These are phyloP conservation scores for Alcedo quadribrachys DNA, from an alignment of 2,797 vertebrate genomes.

Conservation along the genomic window DNA sequence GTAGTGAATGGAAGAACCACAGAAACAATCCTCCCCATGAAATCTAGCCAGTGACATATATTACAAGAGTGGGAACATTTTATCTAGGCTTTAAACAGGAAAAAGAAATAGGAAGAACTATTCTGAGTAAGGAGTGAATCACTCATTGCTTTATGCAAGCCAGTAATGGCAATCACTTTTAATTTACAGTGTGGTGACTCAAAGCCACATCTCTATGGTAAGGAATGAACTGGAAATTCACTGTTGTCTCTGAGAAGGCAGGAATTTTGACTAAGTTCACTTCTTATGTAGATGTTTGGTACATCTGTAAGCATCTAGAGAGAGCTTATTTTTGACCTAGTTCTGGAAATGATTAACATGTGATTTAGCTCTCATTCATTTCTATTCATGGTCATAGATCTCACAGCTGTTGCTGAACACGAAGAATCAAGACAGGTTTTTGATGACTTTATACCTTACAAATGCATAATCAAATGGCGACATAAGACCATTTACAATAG, in stretches of 20 bases:
- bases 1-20: background rate
- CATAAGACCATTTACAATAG: background rate
- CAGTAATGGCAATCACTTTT: background rate
- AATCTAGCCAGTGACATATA: background rate
- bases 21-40: background rate
- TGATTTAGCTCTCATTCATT: constrained; percentile 61
- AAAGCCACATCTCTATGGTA: background rate
- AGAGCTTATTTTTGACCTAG: constrained; percentile 59
- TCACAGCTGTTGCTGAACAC: constrained; percentile 36
- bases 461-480: background rate
- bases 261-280: background rate
- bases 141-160: background rate
- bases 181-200: background rate
- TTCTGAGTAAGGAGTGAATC: background rate
- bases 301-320: constrained; percentile 40
- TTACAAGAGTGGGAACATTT: background rate
- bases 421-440: constrained; percentile 31
- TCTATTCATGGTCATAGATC: constrained; percentile 44
- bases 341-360: constrained; percentile 65
- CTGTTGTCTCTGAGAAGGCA: background rate
- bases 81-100: background rate
- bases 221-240: background rate
- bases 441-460: constrained; percentile 1
- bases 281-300: background rate
- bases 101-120: background rate